A percentile compares a stretch with the other conserved stretches of the same genome.
These are phyloP conservation scores for Drosophila prolongata DNA, from an alignment of 2,888 invertebrate species.

Conservation along the genomic window DNA sequence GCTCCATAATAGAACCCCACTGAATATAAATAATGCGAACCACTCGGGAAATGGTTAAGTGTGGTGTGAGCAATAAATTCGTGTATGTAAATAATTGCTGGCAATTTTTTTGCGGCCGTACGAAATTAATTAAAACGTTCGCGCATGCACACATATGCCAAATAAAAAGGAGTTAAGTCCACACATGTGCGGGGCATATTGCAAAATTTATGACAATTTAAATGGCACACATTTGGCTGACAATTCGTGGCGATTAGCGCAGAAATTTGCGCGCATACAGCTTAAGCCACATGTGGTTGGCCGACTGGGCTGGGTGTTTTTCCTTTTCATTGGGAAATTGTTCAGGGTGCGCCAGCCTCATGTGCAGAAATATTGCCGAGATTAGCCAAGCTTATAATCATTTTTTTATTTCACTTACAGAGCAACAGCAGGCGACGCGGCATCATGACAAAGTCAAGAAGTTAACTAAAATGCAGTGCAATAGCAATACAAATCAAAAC, in stretches of 20 bases:
- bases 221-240: conserved; percentile 76
- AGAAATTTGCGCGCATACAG: conserved; percentile 72
- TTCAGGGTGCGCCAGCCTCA: conserved; percentile 53
- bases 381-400: conserved; percentile 34
- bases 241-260: conserved; percentile 76
- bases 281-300: conserved; percentile 47
- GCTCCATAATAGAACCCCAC: conserved; percentile 20
- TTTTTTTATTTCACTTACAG: conserved; percentile 43
- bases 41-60: conserved; percentile 56
- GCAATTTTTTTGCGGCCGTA: conserved; percentile 52
- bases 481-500: conserved; percentile 81
- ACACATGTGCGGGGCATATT: conserved; percentile 38
- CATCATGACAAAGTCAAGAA: conserved; percentile 73
- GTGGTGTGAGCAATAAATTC: conserved; percentile 56
- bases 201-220: conserved; percentile 78
- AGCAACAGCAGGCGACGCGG: conserved; percentile 55
- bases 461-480: conserved; percentile 76
- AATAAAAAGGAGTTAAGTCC: conserved; percentile 49
- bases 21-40: conserved; percentile 41
- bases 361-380: conserved; percentile 45
- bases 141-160: conserved; percentile 32
- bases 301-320: conserved; percentile 15
- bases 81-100: conserved; percentile 69
- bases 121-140: conserved; percentile 70
- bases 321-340: conserved; percentile 64